Evolutionary conservation across 2,888 invertebrate genomes (phyloP), one percentile per base, ranked within the genome.

Genomic region (Scelioninae gen. 1): DNA sequence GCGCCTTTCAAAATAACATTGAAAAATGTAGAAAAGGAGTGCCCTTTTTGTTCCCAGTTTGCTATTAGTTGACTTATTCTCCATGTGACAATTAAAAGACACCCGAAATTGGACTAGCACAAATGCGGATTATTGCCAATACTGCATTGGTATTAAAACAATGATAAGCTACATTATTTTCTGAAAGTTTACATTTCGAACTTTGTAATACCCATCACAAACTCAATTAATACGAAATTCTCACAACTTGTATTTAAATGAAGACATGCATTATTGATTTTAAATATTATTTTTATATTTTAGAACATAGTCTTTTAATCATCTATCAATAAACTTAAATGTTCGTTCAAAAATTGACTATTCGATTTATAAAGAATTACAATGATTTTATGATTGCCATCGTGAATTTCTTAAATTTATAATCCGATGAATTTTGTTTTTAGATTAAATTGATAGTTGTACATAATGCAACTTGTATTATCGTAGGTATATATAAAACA

Each of bases 211-310:
- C 11, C 3, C 5, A 40, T 40, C 1, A 13, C 5, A 45, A 45
- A 45, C 15, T 4, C 40, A 40, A 40, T 45, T 13, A 13, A 9
- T 13, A 13, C 15, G 8, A 13, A 3, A 45, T 45, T 45, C 3
- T 45, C 10, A 45, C 15, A n/a, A 5, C 15, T 45, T 11, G 40
- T 10, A 40, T 40, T 40, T 40, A 40, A 40, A 40, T 40, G 10
- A 40, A 8, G 40, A 40, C 40, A 11, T 10, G 7, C 40, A 8
- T 3, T 40, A 58, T 58, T 58, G 58, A 43, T 58, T 58, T 58
- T 58, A 58, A 43, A 43, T 15, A 45, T 38, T 55, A 55, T 55
- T 68, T 55, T 45, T 68, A 55, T 45, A 68, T 38, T 53, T n/a
- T n/a, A n/a, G n/a, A n/a, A n/a, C n/a, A n/a, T n/a, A n/a, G n/a